Evolutionary conservation across 2,888 invertebrate species (phyloP).

Genomic region (Polydrusus pterygomalis): DNA sequence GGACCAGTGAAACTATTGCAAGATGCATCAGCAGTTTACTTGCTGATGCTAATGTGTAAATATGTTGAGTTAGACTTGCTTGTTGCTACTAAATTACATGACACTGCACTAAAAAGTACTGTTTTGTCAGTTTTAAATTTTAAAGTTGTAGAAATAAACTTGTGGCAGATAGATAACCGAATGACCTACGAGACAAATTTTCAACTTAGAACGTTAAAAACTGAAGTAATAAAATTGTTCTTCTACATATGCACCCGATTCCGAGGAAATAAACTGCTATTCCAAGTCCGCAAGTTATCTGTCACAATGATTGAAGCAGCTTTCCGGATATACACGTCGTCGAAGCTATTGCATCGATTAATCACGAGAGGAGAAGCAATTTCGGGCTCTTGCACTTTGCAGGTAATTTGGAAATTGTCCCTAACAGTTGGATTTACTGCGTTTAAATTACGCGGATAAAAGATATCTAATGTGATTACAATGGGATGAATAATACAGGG

Average conservation of each 20-base stretch:
- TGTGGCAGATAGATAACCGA: neutral
- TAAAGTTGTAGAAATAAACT: no score
- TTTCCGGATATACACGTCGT: slow-evolving; percentile 70
- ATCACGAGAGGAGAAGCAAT: slow-evolving; percentile 62
- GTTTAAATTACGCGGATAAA: slow-evolving; percentile 40
- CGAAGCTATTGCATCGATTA: slow-evolving; percentile 70
- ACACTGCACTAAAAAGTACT: no score
- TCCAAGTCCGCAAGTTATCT: slow-evolving; percentile 65
- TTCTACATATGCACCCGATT: slow-evolving; percentile 23
- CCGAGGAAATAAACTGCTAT: slow-evolving; percentile 47
- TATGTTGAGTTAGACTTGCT: no score
- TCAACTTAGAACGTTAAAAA: neutral
- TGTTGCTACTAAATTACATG: no score
- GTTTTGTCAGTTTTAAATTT: no score
- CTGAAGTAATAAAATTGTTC: slow-evolving; percentile 3
- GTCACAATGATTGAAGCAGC: slow-evolving; percentile 71
- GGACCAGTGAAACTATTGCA: no score
- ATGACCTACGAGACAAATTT: neutral
- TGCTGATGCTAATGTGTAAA: no score
- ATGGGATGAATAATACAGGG: no score
- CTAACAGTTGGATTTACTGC: slow-evolving; percentile 49
- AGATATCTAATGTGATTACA: slow-evolving; percentile 12
- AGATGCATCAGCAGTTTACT: no score
- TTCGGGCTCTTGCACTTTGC: slow-evolving; percentile 52
- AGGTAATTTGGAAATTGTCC: slow-evolving; percentile 55